Conservation (phyloP, 1,140 invertebrate genomes). For the Piezodorus guildinii region DNA sequence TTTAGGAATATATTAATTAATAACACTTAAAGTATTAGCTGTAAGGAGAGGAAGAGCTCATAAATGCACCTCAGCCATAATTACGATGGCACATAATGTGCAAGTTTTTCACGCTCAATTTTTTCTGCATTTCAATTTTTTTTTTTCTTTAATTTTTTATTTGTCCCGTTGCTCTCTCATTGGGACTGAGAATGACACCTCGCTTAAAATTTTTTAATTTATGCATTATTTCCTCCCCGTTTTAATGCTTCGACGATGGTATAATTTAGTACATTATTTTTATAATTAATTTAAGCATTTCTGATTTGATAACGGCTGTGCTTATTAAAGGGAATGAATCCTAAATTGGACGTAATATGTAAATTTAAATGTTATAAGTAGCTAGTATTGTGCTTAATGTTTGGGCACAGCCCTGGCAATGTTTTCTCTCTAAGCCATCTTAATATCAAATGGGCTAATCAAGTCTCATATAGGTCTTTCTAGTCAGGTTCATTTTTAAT, state of each 20-base stretch:
- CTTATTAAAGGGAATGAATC: background rate
- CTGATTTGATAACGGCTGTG: constrained; percentile 1
- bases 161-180: too few relatives aligned
- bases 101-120: constrained; percentile 1
- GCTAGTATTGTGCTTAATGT: background rate
- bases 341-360: constrained; percentile 3
- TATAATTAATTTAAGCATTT: background rate
- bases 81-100: background rate
- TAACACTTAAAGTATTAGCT: too few relatives aligned
- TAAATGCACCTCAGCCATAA: background rate
- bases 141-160: too few relatives aligned
- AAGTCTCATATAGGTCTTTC: too few relatives aligned
- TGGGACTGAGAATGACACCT: too few relatives aligned
- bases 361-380: background rate
- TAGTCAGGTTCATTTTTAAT: too few relatives aligned
- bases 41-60: background rate
- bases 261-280: too few relatives aligned
- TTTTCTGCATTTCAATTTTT: background rate
- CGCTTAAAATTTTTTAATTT: too few relatives aligned
- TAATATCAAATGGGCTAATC: too few relatives aligned
- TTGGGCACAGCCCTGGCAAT: background rate
- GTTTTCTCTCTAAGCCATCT: too few relatives aligned
- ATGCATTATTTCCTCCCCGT: too few relatives aligned
- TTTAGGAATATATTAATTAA: background rate
- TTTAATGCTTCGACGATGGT: too few relatives aligned